Conservation (phyloP, 2,888 invertebrate genomes). For the Drosophila pseudotalamancana region DNA sequence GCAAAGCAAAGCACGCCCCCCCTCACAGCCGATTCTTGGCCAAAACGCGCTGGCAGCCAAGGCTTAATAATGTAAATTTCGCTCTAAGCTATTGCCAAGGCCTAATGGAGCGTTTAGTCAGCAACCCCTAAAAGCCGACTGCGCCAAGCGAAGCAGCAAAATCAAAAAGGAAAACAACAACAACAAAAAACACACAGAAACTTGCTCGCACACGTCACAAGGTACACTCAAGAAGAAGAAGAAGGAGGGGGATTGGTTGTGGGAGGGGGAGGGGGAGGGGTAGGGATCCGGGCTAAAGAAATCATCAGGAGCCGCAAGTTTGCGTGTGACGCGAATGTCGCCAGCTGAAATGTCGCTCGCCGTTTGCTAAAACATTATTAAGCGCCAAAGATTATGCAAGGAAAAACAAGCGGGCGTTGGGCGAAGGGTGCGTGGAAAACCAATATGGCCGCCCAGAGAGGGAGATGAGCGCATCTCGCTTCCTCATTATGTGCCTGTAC, state of each 20-base stretch:
- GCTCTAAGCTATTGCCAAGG: constrained; percentile 80
- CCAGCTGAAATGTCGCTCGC: constrained; percentile 42
- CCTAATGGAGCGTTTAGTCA: constrained; percentile 79
- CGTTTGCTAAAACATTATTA: constrained; percentile 61
- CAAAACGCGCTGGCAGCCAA: constrained; percentile 30
- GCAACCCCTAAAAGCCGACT: constrained; percentile 55
- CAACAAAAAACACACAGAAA: constrained; percentile 24
- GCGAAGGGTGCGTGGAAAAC: constrained; percentile 28
- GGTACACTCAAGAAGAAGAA: constrained; percentile 27
- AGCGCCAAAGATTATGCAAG: constrained; percentile 68
- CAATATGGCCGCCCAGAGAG: constrained; percentile 61
- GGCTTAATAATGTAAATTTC: constrained; percentile 81
- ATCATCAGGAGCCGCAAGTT: constrained; percentile 64
- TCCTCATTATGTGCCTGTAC: constrained; percentile 60
- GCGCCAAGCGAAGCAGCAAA: constrained; percentile 1
- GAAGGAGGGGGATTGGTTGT: background rate
- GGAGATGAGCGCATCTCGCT: constrained; percentile 28
- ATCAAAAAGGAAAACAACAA: constrained; percentile 21
- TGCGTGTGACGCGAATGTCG: constrained; percentile 64
- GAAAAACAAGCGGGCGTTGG: constrained; percentile 57
- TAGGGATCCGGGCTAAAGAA: constrained; percentile 27
- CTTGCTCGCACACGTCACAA: constrained; percentile 56
- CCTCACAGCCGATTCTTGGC: constrained; percentile 14
- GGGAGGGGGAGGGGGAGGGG: no score
- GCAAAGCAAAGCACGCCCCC: constrained; percentile 58